Conservation (phyloP, 2,113 vertebrate species). For the Gymnarchus niloticus region DNA sequence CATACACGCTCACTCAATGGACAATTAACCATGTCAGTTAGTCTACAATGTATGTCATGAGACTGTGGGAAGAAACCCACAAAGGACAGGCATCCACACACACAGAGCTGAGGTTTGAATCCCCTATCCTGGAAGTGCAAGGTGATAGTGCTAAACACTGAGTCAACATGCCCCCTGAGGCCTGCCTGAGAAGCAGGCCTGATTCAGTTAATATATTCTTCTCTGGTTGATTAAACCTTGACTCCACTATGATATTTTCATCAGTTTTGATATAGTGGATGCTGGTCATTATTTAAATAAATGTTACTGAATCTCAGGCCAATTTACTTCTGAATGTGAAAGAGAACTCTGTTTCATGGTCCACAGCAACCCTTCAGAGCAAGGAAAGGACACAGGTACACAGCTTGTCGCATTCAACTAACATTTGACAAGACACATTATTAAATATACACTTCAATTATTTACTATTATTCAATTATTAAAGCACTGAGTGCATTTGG, state of each 20-base stretch:
- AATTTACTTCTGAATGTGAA: neutral
- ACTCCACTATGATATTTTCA: too few relatives aligned
- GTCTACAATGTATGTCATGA: too few relatives aligned
- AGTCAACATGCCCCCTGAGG: too few relatives aligned
- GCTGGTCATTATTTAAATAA: neutral
- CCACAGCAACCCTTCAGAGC: neutral
- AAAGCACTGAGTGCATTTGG: neutral
- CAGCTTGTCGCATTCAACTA: neutral
- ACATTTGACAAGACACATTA: neutral
- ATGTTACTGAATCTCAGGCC: neutral
- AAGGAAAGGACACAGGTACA: neutral
- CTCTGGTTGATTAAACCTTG: neutral
- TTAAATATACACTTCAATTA: neutral
- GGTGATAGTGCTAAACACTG: too few relatives aligned
- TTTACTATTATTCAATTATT: neutral
- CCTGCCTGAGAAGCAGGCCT: neutral
- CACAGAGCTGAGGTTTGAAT: too few relatives aligned
- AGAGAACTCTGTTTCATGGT: neutral
- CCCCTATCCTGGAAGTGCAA: too few relatives aligned
- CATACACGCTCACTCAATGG: too few relatives aligned
- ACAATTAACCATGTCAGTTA: too few relatives aligned
- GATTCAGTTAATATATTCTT: neutral
- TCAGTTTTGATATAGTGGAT: too few relatives aligned
- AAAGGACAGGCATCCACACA: too few relatives aligned
- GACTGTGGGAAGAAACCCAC: too few relatives aligned